Evolutionary conservation across 2,797 vertebrate genomes (phyloP).

Genomic region (Siniperca scherzeri): DNA sequence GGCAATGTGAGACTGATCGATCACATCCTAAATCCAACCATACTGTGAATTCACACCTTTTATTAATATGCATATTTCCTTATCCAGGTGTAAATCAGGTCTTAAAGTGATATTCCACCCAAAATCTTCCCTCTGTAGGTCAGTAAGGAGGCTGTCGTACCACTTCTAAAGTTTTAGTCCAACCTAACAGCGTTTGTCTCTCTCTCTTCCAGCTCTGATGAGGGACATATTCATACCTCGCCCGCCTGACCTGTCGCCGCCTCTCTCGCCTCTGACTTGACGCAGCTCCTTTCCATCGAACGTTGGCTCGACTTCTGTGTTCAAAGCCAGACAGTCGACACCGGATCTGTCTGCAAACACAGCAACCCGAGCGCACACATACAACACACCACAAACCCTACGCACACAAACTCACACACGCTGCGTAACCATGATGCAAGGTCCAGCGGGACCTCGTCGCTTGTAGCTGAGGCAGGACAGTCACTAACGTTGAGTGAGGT

Average conservation of each 20-base stretch:
- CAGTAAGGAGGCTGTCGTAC: neutral
- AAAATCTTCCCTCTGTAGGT: too few relatives aligned
- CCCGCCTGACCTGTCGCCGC: slow-evolving; percentile 60
- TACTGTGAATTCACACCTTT: too few relatives aligned
- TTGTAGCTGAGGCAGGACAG: slow-evolving; percentile 13
- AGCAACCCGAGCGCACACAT: slow-evolving; percentile 26
- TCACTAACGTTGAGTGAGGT: neutral
- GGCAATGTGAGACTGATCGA: too few relatives aligned
- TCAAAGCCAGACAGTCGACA: neutral
- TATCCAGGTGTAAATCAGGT: neutral
- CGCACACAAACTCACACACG: slow-evolving; percentile 28
- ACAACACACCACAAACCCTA: slow-evolving; percentile 39
- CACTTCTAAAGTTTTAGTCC: neutral
- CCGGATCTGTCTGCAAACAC: slow-evolving; percentile 33
- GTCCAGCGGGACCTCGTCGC: neutral
- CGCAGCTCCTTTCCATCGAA: neutral
- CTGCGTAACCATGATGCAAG: neutral
- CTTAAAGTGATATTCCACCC: neutral
- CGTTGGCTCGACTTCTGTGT: slow-evolving; percentile 18
- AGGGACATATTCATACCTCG: slow-evolving; percentile 68
- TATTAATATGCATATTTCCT: neutral
- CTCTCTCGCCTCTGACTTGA: slow-evolving; percentile 77
- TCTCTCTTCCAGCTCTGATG: slow-evolving; percentile 77
- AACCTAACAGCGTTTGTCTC: rapidly evolving
- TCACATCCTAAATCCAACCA: too few relatives aligned